phyloP scores from a whole-genome alignment of 2,113 vertebrate genomes.

The Ceyx margarethae region DNA sequence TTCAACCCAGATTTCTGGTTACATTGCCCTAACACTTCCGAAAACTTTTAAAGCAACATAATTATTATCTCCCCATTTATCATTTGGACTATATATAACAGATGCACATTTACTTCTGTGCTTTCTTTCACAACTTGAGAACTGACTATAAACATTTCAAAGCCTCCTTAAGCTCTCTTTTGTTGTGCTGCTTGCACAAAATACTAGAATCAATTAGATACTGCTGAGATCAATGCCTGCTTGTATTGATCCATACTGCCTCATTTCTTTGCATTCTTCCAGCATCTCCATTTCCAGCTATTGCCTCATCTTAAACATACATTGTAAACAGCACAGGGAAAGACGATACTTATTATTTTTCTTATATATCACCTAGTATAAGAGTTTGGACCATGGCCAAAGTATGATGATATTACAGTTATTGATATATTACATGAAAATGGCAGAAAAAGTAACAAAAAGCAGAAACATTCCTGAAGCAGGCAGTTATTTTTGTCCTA shows the following conservation, averaged over 20 bases:
- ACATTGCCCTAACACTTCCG: not conserved
- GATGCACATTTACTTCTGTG: not conserved
- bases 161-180: not conserved
- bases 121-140: not conserved
- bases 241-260: not conserved
- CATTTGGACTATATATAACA: not conserved
- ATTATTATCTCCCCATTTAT: not conserved
- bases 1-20: not conserved
- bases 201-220: not conserved
- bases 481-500: not conserved
- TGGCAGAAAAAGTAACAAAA: not conserved
- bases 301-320: not conserved
- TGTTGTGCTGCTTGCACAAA: not conserved
- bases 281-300: not conserved
- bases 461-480: not conserved
- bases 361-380: not conserved
- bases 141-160: not conserved
- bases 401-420: not conserved
- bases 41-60: not conserved
- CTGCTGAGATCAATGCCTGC: not conserved
- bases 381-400: not conserved
- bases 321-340: not conserved
- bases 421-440: not conserved
- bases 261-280: not conserved
- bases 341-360: not conserved